Conservation (phyloP, 2,113 vertebrate species). For the Phrynocephalus versicolor region DNA sequence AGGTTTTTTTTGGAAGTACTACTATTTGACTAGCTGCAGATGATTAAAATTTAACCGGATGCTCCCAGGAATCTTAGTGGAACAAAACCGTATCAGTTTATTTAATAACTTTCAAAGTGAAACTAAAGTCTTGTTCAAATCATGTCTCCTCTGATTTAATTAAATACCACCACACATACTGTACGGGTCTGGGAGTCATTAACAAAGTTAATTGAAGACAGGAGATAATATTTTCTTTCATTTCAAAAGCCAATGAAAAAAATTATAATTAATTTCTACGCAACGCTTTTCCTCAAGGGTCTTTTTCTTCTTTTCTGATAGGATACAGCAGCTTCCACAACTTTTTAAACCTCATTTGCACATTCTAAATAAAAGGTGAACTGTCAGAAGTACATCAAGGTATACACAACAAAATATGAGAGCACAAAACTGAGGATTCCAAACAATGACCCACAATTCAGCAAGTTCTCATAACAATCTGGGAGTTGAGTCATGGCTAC, state of each 20-base stretch:
- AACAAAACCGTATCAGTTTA: constrained; percentile 65
- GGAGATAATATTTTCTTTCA: constrained; percentile 52
- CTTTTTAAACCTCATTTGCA: not conserved
- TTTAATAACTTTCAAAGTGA: constrained; percentile 73
- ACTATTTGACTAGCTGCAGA: constrained; percentile 54
- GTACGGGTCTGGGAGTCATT: constrained; percentile 68
- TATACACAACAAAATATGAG: not conserved
- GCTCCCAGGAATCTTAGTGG: constrained; percentile 58
- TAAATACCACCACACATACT: constrained; percentile 66
- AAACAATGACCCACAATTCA: not conserved
- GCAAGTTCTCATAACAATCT: not conserved
- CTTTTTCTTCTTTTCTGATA: not conserved
- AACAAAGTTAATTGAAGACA: constrained; percentile 66
- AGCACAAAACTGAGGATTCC: not conserved
- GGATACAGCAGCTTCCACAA: not conserved
- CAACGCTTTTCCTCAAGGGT: not conserved
- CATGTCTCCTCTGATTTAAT: constrained; percentile 71
- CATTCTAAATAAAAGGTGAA: not conserved
- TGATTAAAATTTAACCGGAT: constrained; percentile 54
- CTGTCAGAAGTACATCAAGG: not conserved
- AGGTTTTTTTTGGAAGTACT: constrained; percentile 40
- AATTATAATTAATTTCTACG: constrained; percentile 33
- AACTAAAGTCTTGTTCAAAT: constrained; percentile 71
- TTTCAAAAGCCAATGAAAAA: constrained; percentile 59
- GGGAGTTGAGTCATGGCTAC: too few relatives aligned